These are phyloP conservation scores for Ceraclea dissimilis DNA, from an alignment of 2,888 invertebrate species.

Conservation along the genomic window DNA sequence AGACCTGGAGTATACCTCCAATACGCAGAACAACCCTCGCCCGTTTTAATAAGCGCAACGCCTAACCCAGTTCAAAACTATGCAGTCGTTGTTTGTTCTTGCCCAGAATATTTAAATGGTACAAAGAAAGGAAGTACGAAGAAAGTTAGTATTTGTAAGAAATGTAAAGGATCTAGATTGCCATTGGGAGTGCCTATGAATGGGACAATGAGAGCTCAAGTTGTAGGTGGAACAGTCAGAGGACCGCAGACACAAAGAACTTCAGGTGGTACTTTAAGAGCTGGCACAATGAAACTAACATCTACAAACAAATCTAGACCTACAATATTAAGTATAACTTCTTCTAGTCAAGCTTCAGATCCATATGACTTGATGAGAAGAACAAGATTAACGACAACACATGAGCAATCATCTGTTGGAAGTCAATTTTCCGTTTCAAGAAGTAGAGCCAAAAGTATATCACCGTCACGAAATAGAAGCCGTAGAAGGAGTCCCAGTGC, in stretches of 20 bases:
- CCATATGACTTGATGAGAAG: constrained; percentile 80
- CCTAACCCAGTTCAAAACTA: constrained; percentile 53
- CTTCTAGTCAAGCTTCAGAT: constrained; percentile 52
- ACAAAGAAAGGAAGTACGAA: constrained; percentile 66
- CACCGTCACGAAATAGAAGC: constrained; percentile 49
- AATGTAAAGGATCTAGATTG: constrained; percentile 73
- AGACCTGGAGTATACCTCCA: constrained; percentile 46
- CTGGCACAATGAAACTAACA: constrained; percentile 57
- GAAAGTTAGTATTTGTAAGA: constrained; percentile 71
- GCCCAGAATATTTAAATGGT: constrained; percentile 71
- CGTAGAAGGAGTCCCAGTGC: constrained; percentile 41
- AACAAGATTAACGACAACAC: constrained; percentile 62
- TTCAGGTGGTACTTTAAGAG: constrained; percentile 39
- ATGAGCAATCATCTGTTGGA: constrained; percentile 45
- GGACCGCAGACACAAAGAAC: constrained; percentile 27
- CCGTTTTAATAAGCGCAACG: constrained; percentile 47
- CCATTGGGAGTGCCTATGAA: constrained; percentile 61
- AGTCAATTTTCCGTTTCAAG: constrained; percentile 46
- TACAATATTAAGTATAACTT: constrained; percentile 50
- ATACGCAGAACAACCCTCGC: constrained; percentile 42
- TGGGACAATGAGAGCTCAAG: constrained; percentile 56
- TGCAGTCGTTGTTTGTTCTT: constrained; percentile 72
- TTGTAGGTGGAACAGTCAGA: constrained; percentile 29
- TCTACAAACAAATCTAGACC: constrained; percentile 54
- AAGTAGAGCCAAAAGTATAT: constrained; percentile 50